These are phyloP conservation scores for Bungarus multicinctus DNA, from an alignment of 2,113 vertebrate species.

Conservation along the genomic window DNA sequence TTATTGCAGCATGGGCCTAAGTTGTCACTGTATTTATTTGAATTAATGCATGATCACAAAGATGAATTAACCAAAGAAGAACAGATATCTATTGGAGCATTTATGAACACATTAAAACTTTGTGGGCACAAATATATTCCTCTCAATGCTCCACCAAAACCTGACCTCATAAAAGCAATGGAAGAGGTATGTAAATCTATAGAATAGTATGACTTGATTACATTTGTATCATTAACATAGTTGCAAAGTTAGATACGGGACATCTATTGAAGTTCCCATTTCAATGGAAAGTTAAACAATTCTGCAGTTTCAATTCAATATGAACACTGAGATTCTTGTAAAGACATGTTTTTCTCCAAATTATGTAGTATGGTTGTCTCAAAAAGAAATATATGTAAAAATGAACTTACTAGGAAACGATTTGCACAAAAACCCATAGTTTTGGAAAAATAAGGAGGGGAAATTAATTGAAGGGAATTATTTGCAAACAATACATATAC, in stretches of 20 bases:
- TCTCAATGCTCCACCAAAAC: slow-evolving; percentile 76
- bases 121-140: slow-evolving; percentile 89
- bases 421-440: not conserved
- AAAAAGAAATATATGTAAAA: not conserved
- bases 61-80: slow-evolving; percentile 83
- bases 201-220: not conserved
- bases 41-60: slow-evolving; percentile 85
- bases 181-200: slow-evolving; percentile 78
- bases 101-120: slow-evolving; percentile 84
- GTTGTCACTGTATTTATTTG: slow-evolving; percentile 88
- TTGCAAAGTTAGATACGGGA: not conserved
- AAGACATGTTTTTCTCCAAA: not conserved
- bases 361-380: not conserved
- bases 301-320: not conserved
- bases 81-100: slow-evolving; percentile 71
- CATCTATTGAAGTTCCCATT: not conserved
- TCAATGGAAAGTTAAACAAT: not conserved
- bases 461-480: not conserved
- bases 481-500: not conserved
- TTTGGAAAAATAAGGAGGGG: not conserved
- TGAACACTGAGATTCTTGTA: not conserved
- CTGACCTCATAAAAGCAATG: slow-evolving; percentile 85
- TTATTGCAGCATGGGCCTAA: slow-evolving; percentile 89
- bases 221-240: not conserved
- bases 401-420: not conserved